These are phyloP conservation scores for Zaprionus nigranus DNA, from an alignment of 1,140 invertebrate genomes.

Conservation along the genomic window DNA sequence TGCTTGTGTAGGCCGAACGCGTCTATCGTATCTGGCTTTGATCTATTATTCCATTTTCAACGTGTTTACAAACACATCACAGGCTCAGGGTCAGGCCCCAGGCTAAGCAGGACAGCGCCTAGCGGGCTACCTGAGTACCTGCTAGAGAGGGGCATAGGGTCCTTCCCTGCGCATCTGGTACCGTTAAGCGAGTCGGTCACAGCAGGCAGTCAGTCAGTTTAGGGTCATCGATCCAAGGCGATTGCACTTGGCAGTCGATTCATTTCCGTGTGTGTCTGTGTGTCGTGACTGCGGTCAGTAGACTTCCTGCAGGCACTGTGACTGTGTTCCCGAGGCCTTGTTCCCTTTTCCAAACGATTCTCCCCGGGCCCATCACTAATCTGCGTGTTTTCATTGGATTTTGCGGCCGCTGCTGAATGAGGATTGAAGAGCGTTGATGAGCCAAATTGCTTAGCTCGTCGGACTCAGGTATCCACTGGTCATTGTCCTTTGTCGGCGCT, in stretches of 20 bases:
- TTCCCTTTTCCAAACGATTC: background rate
- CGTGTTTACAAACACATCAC: slow-evolving; percentile 80
- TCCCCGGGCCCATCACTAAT: slow-evolving; percentile 58
- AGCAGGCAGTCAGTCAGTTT: slow-evolving; percentile 30
- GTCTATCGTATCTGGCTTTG: slow-evolving; percentile 63
- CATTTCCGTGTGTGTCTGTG: slow-evolving; percentile 61
- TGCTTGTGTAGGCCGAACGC: slow-evolving; percentile 44
- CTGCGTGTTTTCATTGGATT: slow-evolving; percentile 43
- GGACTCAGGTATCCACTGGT: slow-evolving; percentile 22
- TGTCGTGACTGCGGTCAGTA: slow-evolving; percentile 72
- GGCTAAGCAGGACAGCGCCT: slow-evolving; percentile 29
- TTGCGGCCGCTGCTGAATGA: slow-evolving; percentile 21
- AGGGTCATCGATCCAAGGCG: slow-evolving; percentile 34
- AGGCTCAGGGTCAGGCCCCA: slow-evolving; percentile 27
- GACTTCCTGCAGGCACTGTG: slow-evolving; percentile 52
- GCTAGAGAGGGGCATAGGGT: background rate
- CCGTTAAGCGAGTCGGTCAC: slow-evolving; percentile 54
- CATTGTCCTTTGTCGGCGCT: slow-evolving; percentile 54
- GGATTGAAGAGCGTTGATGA: slow-evolving; percentile 44
- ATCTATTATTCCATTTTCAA: slow-evolving; percentile 78
- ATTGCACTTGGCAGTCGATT: slow-evolving; percentile 74
- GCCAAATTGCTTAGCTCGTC: slow-evolving; percentile 70
- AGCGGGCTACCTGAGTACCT: slow-evolving; percentile 32
- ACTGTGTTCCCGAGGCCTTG: background rate
- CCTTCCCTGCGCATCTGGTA: slow-evolving; percentile 60